phyloP scores from a whole-genome alignment of 35 echinoderm and acorn worm species.

The Strongylocentrotus purpuratus region DNA sequence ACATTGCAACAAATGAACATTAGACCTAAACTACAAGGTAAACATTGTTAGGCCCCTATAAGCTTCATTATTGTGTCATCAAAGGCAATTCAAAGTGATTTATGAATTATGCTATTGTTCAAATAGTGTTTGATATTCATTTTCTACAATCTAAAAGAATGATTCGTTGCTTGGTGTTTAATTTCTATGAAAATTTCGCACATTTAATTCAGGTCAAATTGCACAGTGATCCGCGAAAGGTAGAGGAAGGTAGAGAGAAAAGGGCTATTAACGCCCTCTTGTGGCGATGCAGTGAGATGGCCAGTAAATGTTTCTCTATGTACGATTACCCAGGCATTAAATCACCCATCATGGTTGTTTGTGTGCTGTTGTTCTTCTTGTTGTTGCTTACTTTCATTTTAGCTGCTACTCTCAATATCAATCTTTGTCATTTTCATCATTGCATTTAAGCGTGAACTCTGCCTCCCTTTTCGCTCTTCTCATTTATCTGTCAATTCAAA shows the following conservation, averaged over 20 bases:
- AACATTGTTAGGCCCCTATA: too few species aligned
- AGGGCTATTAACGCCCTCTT: background rate
- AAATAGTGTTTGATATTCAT: background rate
- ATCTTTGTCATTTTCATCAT: background rate
- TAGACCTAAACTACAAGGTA: too few species aligned
- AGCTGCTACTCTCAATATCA: background rate
- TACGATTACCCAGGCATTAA: background rate
- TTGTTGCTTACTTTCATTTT: background rate
- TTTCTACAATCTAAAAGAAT: background rate
- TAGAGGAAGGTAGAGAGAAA: background rate
- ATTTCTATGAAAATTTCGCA: background rate
- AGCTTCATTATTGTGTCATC: background rate
- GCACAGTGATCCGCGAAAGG: background rate
- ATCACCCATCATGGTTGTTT: background rate
- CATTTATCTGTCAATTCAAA: too few species aligned
- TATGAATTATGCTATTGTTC: background rate
- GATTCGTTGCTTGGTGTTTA: background rate
- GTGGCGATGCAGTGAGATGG: background rate
- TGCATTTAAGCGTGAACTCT: too few species aligned
- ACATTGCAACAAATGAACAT: too few species aligned
- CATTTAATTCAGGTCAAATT: background rate
- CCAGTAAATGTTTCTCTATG: background rate
- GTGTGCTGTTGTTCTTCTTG: background rate
- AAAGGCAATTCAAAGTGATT: background rate
- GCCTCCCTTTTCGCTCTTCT: too few species aligned